Base-by-base conservation (phyloP, 2,113 vertebrate genomes). In the Gallinago media region DNA sequence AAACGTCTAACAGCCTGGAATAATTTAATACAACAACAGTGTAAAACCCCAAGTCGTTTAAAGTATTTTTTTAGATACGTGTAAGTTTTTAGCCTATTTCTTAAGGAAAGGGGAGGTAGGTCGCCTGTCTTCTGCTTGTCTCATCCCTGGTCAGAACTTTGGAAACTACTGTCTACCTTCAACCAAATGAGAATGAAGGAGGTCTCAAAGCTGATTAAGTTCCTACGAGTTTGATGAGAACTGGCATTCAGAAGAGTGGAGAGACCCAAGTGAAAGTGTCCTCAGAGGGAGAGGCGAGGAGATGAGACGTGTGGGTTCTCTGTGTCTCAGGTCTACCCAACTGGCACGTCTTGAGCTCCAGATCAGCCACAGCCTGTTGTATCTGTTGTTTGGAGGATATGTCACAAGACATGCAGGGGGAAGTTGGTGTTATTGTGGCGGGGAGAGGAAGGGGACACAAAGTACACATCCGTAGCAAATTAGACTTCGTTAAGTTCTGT, bases 361-460 rank as follows among this genome's bases (percentile, higher is more conserved):
- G 34, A 47, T 25, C 38, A 44, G 80, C 83, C 86, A 17, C 72
- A 68, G 32, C 27, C 5, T 63, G 65, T 87, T 38, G 0, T 67
- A 26, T 81, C 76, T 87, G n/a, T 89, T 96, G 52, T 17, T 85
- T 81, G 86, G 65, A 93, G 90, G 71, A 86, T 73, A 77, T 92
- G 93, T 97, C 94, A 78, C 89, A 94, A 96, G 91, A 96, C 77
- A 20, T 17, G 12, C 32, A 72, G 38, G 74, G 61, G 91, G 96
- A 96, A 96, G 95, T 96, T 96, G 89, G 61, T 86, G 80, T 81
- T 91, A 59, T 0, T 96, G 91, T 67, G 89, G 89, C 78, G 27
- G 42, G 23, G 58, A 88, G 81, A 82, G 93, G 93, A 96, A 92
- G 49, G 36, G 73, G 63, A 81, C 73, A 78, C 61, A 56, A 78